Conservation (phyloP, 2,113 vertebrate species). For the Toxotes chatareus region DNA sequence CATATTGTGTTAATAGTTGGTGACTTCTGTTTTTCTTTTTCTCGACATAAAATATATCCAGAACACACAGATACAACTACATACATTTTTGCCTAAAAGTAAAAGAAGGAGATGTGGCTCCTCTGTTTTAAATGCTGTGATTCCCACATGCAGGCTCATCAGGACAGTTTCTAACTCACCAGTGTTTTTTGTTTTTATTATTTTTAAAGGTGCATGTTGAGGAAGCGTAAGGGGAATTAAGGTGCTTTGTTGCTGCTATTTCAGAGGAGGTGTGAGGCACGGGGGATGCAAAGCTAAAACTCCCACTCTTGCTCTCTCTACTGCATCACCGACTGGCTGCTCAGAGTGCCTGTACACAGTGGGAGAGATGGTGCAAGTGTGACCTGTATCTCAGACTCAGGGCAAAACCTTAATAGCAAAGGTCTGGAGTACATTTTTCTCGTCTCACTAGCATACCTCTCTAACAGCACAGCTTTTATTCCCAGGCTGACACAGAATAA, state of each 20-base stretch:
- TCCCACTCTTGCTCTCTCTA: no score
- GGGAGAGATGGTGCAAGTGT: neutral
- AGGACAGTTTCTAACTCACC: no score
- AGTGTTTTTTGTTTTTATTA: no score
- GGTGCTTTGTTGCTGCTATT: no score
- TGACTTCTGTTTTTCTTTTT: neutral
- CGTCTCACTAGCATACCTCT: constrained; percentile 14
- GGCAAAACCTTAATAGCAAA: constrained; percentile 19
- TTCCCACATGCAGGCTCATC: no score
- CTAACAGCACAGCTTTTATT: constrained; percentile 47
- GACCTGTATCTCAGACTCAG: neutral
- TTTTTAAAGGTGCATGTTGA: no score
- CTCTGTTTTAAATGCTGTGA: neutral
- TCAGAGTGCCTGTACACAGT: no score
- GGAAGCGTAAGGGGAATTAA: neutral
- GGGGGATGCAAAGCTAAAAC: neutral
- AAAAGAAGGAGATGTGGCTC: neutral
- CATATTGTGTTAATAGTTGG: neutral
- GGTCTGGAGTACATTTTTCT: constrained; percentile 26
- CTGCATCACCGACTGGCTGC: no score
- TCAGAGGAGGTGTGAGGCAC: no score
- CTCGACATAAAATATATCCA: neutral
- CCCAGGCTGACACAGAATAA: constrained; percentile 25
- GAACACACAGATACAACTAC: no score
- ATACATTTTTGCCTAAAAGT: neutral